phyloP scores from a whole-genome alignment of 2,113 vertebrate genomes.

The Thermophis baileyi region DNA sequence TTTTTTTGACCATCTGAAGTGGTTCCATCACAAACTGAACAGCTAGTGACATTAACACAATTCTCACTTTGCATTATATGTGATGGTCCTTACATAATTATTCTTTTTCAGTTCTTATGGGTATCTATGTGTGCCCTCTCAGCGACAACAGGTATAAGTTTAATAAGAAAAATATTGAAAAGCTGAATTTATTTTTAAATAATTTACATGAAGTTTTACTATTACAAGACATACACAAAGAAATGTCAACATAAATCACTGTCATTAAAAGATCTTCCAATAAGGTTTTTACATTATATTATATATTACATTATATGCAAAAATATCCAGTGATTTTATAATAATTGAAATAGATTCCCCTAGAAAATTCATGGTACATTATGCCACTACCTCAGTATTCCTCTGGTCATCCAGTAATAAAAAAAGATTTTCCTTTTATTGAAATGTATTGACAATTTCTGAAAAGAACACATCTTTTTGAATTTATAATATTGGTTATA shows the following conservation, averaged over 20 bases:
- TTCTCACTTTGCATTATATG: background rate
- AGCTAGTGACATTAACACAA: background rate
- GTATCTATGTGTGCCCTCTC: background rate
- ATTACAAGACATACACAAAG: background rate
- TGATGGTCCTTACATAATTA: background rate
- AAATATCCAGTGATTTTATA: background rate
- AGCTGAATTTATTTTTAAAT: background rate
- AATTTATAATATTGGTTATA: fast-evolving
- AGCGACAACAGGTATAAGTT: background rate
- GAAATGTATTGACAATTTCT: background rate
- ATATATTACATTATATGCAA: background rate
- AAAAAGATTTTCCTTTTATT: background rate
- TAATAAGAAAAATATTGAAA: background rate
- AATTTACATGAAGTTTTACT: background rate
- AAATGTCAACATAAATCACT: background rate
- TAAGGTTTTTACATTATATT: background rate
- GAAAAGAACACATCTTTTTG: background rate
- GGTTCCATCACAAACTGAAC: background rate
- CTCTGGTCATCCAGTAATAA: background rate
- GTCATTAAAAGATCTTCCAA: background rate
- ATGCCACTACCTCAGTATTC: background rate
- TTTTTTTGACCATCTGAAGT: background rate
- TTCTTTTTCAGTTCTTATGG: background rate
- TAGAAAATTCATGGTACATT: background rate
- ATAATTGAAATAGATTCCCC: background rate